Evolutionary conservation across 2,113 vertebrate genomes (phyloP).

Genomic region (Engystomops pustulosus): DNA sequence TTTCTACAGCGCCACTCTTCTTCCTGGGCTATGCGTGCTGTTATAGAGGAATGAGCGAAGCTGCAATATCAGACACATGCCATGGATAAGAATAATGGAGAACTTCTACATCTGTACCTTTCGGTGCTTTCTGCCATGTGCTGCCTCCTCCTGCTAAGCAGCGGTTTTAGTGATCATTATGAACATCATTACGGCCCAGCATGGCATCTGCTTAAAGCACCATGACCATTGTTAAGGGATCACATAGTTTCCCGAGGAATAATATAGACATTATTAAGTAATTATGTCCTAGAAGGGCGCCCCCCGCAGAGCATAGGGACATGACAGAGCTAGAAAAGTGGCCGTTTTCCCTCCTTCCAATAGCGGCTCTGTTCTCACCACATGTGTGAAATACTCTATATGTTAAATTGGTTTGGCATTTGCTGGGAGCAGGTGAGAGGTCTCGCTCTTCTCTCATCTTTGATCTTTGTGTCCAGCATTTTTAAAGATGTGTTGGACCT

Average conservation of each 20-base stretch:
- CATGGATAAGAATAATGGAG: not conserved
- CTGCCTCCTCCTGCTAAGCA: not conserved
- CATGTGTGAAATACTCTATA: constrained; percentile 36
- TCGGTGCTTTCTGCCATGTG: not conserved
- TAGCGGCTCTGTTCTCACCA: not conserved
- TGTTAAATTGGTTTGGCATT: constrained; percentile 31
- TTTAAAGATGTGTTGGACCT: constrained; percentile 13
- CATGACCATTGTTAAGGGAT: constrained; percentile 6
- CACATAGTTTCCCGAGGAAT: not conserved
- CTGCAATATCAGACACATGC: not conserved
- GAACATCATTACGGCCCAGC: not conserved
- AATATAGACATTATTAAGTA: constrained; percentile 10
- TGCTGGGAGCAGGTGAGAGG: constrained; percentile 12
- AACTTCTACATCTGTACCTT: not conserved
- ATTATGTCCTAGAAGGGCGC: not conserved
- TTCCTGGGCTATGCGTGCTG: not conserved
- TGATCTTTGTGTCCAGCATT: constrained; percentile 12
- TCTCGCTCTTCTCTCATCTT: not conserved
- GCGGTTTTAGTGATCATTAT: not conserved
- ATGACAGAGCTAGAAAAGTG: not conserved
- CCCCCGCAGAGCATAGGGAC: not conserved
- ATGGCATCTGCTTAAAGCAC: constrained; percentile 6
- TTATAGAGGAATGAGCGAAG: no score
- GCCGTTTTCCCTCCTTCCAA: not conserved
- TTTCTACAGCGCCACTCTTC: not conserved